Evolutionary conservation across 2,888 invertebrate species (phyloP), one percentile per base, ranked within the genome.

Genomic region (Onchidella celtica): DNA sequence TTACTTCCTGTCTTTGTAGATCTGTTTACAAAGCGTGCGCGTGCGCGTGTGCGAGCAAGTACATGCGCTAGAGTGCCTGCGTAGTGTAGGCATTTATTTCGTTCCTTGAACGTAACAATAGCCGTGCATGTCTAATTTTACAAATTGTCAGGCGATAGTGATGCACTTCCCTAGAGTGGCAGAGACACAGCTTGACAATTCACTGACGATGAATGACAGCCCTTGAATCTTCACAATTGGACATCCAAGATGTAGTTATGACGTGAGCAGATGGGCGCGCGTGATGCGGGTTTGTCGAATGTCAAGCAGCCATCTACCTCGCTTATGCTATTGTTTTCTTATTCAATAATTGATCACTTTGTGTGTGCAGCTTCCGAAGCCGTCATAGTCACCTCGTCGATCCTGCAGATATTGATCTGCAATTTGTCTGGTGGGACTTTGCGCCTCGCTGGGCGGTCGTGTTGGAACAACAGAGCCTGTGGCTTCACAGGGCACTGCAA

Each of bases 291-390:
- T 27, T 1, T 55, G 9, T 34, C 14, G 27, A 55, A 57, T 14
- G 59, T 36, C 73, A 73, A 61, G 59, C 59, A 59, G 73, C 73
- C 57, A 73, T 73, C 73, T 73, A 73, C 59, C 55, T n/a, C 73
- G 73, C 61, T 73, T 73, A 73, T 59, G 32, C 59, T 21, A 73
- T 73, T 73, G 73, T 73, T 73, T 61, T 73, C 59, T 38, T 61
- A 3, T 24, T 73, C 73, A 73, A 61, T 73, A 61, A 73, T 61
- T 73, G 73, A 73, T 73, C 61, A 73, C 14, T 59, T 24, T 6
- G 59, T 59, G 47, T 47, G 47, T 47, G 47, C 47, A 47, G 47
- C 47, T 17, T 11, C 17, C 47, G 47, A 47, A 6, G 47, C 9
- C 47, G n/a, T n/a, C n/a, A n/a, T n/a, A 32, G 55, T 21, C 55